Evolutionary conservation across 2,888 invertebrate species (phyloP).

Genomic region (Drosophila rubida): DNA sequence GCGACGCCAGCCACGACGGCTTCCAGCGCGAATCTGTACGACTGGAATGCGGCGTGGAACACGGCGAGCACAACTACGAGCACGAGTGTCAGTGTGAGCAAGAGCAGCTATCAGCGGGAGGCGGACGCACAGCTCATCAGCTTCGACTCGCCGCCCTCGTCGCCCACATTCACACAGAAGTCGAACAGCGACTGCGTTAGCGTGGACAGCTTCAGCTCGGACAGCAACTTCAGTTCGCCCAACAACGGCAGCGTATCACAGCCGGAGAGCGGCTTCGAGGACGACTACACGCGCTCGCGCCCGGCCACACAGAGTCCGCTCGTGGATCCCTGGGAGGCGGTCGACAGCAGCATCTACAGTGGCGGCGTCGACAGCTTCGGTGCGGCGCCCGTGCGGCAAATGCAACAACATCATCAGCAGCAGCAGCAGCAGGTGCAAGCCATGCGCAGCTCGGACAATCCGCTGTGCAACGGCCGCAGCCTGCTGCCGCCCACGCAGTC

Average conservation of each 20-base stretch:
- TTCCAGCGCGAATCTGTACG: constrained; percentile 35
- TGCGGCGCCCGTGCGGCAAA: constrained; percentile 82
- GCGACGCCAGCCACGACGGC: constrained; percentile 11
- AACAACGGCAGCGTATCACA: constrained; percentile 88
- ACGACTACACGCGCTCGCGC: constrained; percentile 88
- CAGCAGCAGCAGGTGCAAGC: constrained; percentile 3
- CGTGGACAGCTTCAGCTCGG: constrained; percentile 91
- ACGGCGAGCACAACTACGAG: constrained; percentile 41
- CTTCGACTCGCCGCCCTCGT: constrained; percentile 90
- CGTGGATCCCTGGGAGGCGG: constrained; percentile 84
- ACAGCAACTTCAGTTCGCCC: constrained; percentile 87
- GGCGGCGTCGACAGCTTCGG: constrained; percentile 79
- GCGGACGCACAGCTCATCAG: constrained; percentile 87
- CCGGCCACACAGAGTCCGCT: constrained; percentile 82
- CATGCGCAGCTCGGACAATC: constrained; percentile 85
- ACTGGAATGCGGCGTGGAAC: constrained; percentile 82
- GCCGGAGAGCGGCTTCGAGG: constrained; percentile 93
- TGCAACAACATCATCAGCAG: constrained; percentile 40
- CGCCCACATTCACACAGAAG: constrained; percentile 90
- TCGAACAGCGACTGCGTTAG: constrained; percentile 91
- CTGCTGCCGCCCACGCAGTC: constrained; percentile 84
- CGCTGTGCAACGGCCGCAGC: constrained; percentile 86
- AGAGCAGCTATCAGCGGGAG: constrained; percentile 39
- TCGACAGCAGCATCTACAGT: constrained; percentile 61
- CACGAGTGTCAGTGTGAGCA: constrained; percentile 16